phyloP scores from a whole-genome alignment of 2,797 vertebrate species.

The Hoplostethus mediterraneus region DNA sequence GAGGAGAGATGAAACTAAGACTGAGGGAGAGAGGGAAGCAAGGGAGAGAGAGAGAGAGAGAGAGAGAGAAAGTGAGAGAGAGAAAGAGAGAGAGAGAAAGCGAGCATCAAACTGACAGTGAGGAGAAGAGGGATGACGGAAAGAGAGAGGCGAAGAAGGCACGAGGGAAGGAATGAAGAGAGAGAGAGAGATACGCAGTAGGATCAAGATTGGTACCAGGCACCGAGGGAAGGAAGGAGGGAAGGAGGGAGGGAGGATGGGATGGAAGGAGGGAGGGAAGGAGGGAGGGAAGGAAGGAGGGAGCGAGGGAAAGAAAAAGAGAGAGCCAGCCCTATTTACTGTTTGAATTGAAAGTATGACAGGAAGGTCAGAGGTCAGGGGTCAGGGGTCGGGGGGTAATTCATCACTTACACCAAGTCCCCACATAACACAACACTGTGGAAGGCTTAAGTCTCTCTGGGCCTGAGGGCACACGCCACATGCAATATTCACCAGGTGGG shows the following conservation, averaged over 20 bases:
- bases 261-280: not conserved
- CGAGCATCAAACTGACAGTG: too few species aligned
- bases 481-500: constrained; percentile 40
- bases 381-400: not conserved
- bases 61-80: not conserved
- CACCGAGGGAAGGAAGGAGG: not conserved
- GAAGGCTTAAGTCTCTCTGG: not conserved
- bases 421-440: too few species aligned
- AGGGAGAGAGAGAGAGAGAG: not conserved
- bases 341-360: too few species aligned
- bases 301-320: constrained; percentile 2
- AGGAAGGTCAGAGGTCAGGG: too few species aligned
- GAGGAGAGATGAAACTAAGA: constrained; percentile 27
- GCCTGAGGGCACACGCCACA: constrained; percentile 22
- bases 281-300: not conserved
- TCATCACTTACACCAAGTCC: too few species aligned
- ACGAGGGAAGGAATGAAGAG: not conserved
- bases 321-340: too few species aligned
- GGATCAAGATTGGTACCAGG: constrained; percentile 16
- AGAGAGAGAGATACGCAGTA: not conserved
- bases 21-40: not conserved
- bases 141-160: constrained; percentile 7
- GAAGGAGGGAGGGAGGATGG: not conserved
- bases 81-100: too few species aligned
- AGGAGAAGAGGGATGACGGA: not conserved